Evolutionary conservation across 2,888 invertebrate species (phyloP).

Genomic region (Carpatolechia fugitivella): DNA sequence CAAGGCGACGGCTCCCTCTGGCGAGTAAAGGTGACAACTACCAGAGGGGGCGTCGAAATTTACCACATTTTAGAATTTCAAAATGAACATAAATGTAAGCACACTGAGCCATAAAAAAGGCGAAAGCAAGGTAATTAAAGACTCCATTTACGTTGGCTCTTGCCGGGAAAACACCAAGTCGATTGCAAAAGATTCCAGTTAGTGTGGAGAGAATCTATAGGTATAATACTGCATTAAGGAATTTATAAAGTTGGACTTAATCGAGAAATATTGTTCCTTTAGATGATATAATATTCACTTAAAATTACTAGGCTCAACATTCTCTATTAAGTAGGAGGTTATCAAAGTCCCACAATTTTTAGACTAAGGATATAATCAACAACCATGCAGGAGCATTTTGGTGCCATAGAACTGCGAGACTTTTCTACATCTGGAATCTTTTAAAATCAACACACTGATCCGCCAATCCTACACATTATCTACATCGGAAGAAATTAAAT

Average conservation of each 20-base stretch:
- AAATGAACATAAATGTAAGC: conserved; percentile 62
- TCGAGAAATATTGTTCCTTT: not conserved
- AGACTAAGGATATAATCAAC: not conserved
- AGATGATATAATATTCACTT: not conserved
- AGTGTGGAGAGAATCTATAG: not conserved
- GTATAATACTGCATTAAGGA: too few species aligned
- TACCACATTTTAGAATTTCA: conserved; percentile 20
- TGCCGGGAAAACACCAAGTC: conserved; percentile 20
- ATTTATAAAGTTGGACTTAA: not conserved
- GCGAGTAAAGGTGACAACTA: conserved; percentile 8
- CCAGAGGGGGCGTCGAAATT: conserved; percentile 10
- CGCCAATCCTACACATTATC: not conserved
- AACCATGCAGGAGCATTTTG: conserved; percentile 1
- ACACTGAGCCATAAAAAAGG: conserved; percentile 75
- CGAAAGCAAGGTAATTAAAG: conserved; percentile 72
- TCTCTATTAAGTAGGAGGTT: not conserved
- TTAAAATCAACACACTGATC: not conserved
- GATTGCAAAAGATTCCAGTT: not conserved
- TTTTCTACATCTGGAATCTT: not conserved
- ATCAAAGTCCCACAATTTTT: not conserved
- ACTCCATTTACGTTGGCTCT: conserved; percentile 58
- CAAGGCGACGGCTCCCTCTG: conserved; percentile 20
- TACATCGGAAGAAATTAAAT: not conserved
- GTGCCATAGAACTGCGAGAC: conserved; percentile 10
- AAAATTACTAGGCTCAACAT: too few species aligned